Percentiles rank a stretch among this genome's conserved stretches.
phyloP scores from a whole-genome alignment of 2,888 invertebrate genomes.

The Caenorhabditis drosophilae region DNA sequence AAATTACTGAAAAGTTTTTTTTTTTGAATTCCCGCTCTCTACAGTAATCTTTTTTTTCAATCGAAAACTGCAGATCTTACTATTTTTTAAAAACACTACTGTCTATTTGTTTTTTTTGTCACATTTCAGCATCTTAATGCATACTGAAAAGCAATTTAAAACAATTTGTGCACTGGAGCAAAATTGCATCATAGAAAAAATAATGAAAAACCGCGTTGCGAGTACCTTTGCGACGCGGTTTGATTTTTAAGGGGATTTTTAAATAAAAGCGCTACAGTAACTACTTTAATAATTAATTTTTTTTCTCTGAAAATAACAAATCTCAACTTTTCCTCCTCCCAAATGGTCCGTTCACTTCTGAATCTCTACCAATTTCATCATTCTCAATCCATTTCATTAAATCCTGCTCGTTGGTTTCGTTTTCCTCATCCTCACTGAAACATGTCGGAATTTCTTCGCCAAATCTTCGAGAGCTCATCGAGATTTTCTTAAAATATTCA shows the following conservation, averaged over 20 bases:
- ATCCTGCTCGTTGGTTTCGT: constrained; percentile 4
- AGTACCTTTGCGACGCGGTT: too few relatives aligned
- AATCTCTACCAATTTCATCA: constrained; percentile 41
- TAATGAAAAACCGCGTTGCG: too few relatives aligned
- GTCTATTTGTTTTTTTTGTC: not conserved
- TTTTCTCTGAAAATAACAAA: not conserved
- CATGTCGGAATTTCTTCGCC: constrained; percentile 46
- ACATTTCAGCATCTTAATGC: not conserved
- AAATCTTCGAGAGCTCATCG: constrained; percentile 41
- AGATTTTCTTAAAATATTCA: not conserved
- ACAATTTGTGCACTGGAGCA: too few relatives aligned
- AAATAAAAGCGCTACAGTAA: too few relatives aligned
- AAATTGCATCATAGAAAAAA: too few relatives aligned
- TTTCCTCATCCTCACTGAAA: constrained; percentile 3
- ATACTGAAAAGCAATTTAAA: too few relatives aligned
- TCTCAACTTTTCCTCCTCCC: constrained; percentile 35
- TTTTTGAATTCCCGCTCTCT: too few relatives aligned
- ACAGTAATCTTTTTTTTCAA: too few relatives aligned
- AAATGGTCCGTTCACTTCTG: constrained; percentile 37
- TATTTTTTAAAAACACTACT: not conserved
- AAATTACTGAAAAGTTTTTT: constrained; percentile 49
- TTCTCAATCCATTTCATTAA: constrained; percentile 38
- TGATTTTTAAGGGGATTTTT: too few relatives aligned
- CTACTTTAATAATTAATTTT: not conserved
- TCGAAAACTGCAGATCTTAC: too few relatives aligned